phyloP scores from a whole-genome alignment of 2,888 invertebrate genomes.

The Thalpophila matura region DNA sequence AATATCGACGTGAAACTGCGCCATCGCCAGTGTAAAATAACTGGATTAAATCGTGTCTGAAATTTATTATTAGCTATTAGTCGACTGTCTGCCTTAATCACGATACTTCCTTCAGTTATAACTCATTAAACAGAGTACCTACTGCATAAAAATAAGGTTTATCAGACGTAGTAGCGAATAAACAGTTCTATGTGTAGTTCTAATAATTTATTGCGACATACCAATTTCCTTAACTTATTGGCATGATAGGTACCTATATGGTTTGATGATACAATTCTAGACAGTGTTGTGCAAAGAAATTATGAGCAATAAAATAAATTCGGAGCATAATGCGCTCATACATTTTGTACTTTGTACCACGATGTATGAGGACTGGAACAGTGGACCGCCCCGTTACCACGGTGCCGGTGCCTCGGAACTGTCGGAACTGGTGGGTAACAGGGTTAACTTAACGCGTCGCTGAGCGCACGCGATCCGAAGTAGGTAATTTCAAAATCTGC shows the following conservation, averaged over 20 bases:
- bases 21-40: constrained; percentile 12
- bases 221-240: background rate
- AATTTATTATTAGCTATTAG: background rate
- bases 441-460: constrained; percentile 73
- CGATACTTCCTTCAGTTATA: constrained; percentile 5
- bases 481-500: constrained; percentile 47
- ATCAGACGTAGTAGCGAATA: background rate
- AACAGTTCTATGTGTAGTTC: background rate
- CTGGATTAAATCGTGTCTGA: background rate
- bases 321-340: constrained; percentile 1
- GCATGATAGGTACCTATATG: background rate
- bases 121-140: background rate
- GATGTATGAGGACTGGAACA: constrained; percentile 66
- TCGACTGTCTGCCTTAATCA: background rate
- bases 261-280: background rate
- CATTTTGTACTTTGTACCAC: constrained; percentile 61
- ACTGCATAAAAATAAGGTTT: background rate
- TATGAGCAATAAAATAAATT: background rate
- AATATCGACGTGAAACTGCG: constrained; percentile 2
- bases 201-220: background rate
- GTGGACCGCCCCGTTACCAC: constrained; percentile 82
- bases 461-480: constrained; percentile 64
- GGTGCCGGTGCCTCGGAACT: constrained; percentile 62
- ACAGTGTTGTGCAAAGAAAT: background rate
- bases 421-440: constrained; percentile 67